Conservation (phyloP, 2,888 invertebrate genomes). For the Syrphus vitripennis region DNA sequence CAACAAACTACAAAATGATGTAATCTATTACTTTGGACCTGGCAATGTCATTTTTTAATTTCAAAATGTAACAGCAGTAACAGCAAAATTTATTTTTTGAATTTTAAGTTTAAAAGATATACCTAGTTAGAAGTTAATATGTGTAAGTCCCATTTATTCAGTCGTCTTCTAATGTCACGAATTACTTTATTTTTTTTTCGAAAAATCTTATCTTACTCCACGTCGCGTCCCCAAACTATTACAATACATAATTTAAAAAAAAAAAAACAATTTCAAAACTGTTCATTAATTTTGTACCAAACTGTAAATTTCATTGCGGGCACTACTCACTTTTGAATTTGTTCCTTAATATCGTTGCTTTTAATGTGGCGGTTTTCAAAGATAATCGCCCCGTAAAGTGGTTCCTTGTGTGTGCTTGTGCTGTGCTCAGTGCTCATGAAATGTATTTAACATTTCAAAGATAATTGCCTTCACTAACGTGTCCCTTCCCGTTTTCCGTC, state of each 20-base stretch:
- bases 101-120: too few relatives aligned
- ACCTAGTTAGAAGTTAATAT: too few relatives aligned
- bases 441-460: conserved; percentile 65
- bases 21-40: too few relatives aligned
- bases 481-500: background rate
- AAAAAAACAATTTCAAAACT: background rate
- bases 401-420: conserved; percentile 38
- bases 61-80: too few relatives aligned
- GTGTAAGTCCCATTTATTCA: too few relatives aligned
- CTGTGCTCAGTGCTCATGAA: conserved; percentile 40
- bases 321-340: conserved; percentile 61
- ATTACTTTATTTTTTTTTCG: too few relatives aligned
- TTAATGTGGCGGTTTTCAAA: conserved; percentile 66
- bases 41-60: too few relatives aligned
- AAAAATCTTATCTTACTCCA: too few relatives aligned
- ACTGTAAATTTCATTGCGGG: background rate
- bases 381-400: conserved; percentile 66
- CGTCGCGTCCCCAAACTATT: too few relatives aligned
- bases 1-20: too few relatives aligned
- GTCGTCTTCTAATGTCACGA: too few relatives aligned
- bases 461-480: conserved; percentile 56
- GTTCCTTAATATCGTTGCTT: conserved; percentile 45
- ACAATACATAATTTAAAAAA: background rate
- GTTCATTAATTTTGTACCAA: background rate
- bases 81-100: too few relatives aligned